Evolutionary conservation across 2,113 vertebrate species (phyloP).

Genomic region (Campylorhamphus procurvoides): DNA sequence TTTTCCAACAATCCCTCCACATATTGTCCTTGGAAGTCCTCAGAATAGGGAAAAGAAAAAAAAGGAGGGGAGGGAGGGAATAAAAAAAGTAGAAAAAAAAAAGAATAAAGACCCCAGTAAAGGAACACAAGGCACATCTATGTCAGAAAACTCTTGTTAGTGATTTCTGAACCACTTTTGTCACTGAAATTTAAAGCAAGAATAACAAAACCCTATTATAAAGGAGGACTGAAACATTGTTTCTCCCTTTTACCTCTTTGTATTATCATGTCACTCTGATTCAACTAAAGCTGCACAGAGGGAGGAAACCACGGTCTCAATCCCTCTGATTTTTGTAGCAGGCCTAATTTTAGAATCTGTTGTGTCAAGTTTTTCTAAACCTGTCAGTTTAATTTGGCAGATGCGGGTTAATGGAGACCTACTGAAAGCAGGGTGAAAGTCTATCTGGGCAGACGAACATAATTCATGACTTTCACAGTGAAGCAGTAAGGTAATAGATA

Average conservation of each 20-base stretch:
- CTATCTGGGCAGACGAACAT: conserved; percentile 16
- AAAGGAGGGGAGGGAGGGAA: not conserved
- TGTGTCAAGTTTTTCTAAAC: conserved; percentile 66
- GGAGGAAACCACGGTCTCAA: conserved; percentile 33
- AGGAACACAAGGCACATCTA: conserved; percentile 43
- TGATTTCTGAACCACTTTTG: conserved; percentile 69
- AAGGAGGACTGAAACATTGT: conserved; percentile 51
- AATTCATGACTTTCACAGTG: conserved; percentile 33
- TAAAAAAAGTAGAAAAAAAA: not conserved
- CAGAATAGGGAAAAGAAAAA: not conserved
- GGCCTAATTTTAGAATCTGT: conserved; percentile 62
- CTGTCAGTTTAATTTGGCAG: conserved; percentile 68
- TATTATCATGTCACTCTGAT: conserved; percentile 55
- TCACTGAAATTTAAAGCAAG: conserved; percentile 61
- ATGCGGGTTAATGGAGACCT: conserved; percentile 58
- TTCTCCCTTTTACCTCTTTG: conserved; percentile 52
- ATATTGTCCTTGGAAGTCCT: conserved; percentile 36
- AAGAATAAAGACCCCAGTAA: not conserved
- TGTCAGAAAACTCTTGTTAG: conserved; percentile 68
- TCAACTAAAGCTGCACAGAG: conserved; percentile 57
- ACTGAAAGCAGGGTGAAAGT: conserved; percentile 60
- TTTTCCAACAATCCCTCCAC: conserved; percentile 11
- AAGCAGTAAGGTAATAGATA: conserved; percentile 30
- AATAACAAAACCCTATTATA: conserved; percentile 48
- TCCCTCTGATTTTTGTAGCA: conserved; percentile 55